These are phyloP conservation scores for Chaetodon trifascialis DNA, from an alignment of 2,113 vertebrate species.

Conservation along the genomic window DNA sequence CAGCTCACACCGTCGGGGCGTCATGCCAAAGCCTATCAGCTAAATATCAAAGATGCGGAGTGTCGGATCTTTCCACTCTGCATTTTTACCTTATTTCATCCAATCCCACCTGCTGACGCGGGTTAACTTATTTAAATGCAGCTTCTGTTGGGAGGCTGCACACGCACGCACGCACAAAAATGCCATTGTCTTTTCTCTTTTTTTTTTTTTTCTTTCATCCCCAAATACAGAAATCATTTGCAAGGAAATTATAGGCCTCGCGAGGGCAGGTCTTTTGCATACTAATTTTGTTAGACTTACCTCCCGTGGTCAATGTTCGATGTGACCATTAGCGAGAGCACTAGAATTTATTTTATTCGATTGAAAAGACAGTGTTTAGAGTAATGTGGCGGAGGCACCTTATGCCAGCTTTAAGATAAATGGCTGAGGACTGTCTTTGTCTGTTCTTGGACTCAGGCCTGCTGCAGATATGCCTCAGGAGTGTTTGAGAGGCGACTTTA, in stretches of 20 bases:
- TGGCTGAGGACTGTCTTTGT: slow-evolving; percentile 47
- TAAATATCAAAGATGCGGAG: slow-evolving; percentile 90
- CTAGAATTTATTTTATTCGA: slow-evolving; percentile 81
- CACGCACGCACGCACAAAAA: slow-evolving; percentile 80
- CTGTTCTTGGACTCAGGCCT: slow-evolving; percentile 46
- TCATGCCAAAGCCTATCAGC: slow-evolving; percentile 86
- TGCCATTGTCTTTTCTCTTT: slow-evolving; percentile 88
- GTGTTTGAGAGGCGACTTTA: slow-evolving; percentile 44
- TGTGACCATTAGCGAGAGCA: slow-evolving; percentile 92
- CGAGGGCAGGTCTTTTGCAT: slow-evolving; percentile 97
- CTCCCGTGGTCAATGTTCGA: slow-evolving; percentile 93
- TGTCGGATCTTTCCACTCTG: slow-evolving; percentile 86
- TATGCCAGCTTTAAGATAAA: slow-evolving; percentile 57
- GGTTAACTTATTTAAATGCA: slow-evolving; percentile 93
- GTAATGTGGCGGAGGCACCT: slow-evolving; percentile 68
- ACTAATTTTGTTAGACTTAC: slow-evolving; percentile 99
- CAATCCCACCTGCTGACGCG: slow-evolving; percentile 94
- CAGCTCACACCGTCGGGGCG: slow-evolving; percentile 74
- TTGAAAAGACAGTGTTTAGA: slow-evolving; percentile 67
- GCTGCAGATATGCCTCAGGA: slow-evolving; percentile 39
- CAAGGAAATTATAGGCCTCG: slow-evolving; percentile 96
- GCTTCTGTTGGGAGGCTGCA: slow-evolving; percentile 86
- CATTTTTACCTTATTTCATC: slow-evolving; percentile 89
- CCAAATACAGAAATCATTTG: slow-evolving; percentile 95
- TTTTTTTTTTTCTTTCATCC: slow-evolving; percentile 90